Evolutionary conservation across 2,888 invertebrate species (phyloP), one percentile per base, ranked within the genome.

Genomic region (Cephus pulcher): DNA sequence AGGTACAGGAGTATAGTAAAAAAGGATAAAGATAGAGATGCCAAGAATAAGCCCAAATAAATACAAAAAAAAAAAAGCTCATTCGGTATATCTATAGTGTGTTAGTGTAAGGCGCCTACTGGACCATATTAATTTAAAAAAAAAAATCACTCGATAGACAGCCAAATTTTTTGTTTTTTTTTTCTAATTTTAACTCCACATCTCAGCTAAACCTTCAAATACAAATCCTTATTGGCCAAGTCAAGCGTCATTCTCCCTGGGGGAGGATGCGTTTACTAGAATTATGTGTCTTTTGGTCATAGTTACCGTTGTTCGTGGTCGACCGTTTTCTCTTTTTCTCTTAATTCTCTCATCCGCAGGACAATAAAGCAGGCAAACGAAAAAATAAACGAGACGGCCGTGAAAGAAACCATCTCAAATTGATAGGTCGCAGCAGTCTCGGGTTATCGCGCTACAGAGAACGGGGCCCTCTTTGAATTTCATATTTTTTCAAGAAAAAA

Each of bases 321-420:
- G 30, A 76, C 80, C 76, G 83, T 79, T 80, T 77, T 80, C 76
- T 80, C 76, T 77, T 70, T 79, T n/a, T 80, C 23, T 33, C 76
- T 37, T 56, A 23, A 23, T 56, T 23, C 23, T 56, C 23, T 56
- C 56, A 86, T 85, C 86, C 86, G 85, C 86, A 84, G 86, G 84
- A 86, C 56, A 82, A 87, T 80, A 84, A 87, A 86, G 86, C 86
- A 87, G 87, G 82, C 82, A 88, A 88, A 86, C 87, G 86, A 87
- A 87, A 83, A 89, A 90, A 89, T 88, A 87, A 89, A 87, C 84
- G 86, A 87, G 86, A 87, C 87, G 86, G 85, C 87, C 88, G 84
- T 80, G 82, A 84, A 88, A 89, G 86, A 88, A 90, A 88, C 89
- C 88, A 88, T 84, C 86, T 89, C 89, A 89, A 89, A 89, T 86